Evolutionary conservation across 2,888 invertebrate genomes (phyloP).

Genomic region (Aquatica leii): DNA sequence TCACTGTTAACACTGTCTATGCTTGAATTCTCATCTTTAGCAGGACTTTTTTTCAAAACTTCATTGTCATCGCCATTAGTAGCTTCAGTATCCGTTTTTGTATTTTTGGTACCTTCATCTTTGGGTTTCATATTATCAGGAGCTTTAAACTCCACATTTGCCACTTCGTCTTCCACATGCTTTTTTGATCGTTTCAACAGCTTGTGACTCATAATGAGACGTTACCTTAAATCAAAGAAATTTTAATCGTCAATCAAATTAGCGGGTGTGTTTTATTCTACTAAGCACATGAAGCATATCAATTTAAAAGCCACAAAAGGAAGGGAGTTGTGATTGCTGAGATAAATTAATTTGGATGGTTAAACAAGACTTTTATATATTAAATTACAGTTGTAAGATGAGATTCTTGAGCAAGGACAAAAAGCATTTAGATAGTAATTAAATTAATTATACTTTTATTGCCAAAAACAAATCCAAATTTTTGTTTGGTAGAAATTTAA

Average conservation of each 20-base stretch:
- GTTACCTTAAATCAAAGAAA: conserved; percentile 11
- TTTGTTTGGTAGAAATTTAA: too few relatives aligned
- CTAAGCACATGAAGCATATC: conserved; percentile 25
- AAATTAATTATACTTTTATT: too few relatives aligned
- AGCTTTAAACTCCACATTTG: conserved; percentile 17
- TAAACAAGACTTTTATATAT: not conserved
- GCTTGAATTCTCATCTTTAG: not conserved
- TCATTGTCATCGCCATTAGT: conserved; percentile 7
- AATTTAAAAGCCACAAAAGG: conserved; percentile 29
- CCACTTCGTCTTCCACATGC: conserved; percentile 22
- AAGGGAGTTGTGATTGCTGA: conserved; percentile 27
- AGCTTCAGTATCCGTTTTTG: not conserved
- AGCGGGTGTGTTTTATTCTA: conserved; percentile 4
- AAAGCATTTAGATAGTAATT: not conserved
- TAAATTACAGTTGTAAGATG: conserved; percentile 5
- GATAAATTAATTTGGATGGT: conserved; percentile 7
- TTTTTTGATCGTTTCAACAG: conserved; percentile 15
- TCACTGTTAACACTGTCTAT: not conserved
- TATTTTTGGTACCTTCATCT: conserved; percentile 6
- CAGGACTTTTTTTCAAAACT: not conserved
- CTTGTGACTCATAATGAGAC: conserved; percentile 29
- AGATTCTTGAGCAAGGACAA: conserved; percentile 2
- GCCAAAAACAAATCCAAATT: too few relatives aligned
- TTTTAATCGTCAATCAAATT: not conserved
- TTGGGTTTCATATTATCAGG: conserved; percentile 13